phyloP scores from a whole-genome alignment of 2,888 invertebrate species.

The Chironomus riparius region DNA sequence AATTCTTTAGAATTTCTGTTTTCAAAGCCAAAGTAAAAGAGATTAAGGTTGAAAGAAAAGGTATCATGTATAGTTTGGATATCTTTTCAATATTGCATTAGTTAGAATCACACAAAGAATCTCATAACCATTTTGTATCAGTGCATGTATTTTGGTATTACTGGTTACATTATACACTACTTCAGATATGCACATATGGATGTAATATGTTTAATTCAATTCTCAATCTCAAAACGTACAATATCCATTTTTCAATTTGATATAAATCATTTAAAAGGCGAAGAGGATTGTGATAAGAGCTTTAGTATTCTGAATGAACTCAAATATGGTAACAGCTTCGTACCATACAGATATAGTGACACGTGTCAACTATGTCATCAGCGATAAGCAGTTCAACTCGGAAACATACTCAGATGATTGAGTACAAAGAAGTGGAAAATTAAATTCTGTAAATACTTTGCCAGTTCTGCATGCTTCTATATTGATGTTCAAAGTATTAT shows the following conservation, averaged over 20 bases:
- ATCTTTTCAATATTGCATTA: neutral
- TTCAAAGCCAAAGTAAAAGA: too few relatives aligned
- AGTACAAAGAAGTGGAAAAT: too few relatives aligned
- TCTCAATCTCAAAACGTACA: neutral
- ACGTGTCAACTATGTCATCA: too few relatives aligned
- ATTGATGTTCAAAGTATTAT: too few relatives aligned
- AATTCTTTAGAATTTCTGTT: too few relatives aligned
- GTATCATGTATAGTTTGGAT: neutral
- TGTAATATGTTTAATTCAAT: neutral
- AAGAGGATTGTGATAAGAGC: neutral
- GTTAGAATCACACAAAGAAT: neutral
- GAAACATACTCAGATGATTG: too few relatives aligned
- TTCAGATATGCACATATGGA: neutral
- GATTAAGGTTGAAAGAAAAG: too few relatives aligned
- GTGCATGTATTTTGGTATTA: neutral
- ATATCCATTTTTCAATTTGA: neutral
- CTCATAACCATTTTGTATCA: neutral
- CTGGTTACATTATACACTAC: neutral
- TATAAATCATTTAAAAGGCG: neutral
- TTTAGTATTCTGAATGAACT: neutral
- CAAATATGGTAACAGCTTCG: too few relatives aligned
- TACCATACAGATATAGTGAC: too few relatives aligned
- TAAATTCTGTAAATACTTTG: too few relatives aligned
- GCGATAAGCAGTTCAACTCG: too few relatives aligned
- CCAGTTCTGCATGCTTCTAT: too few relatives aligned